Percentiles rank a stretch among this genome's conserved stretches.
These are phyloP conservation scores for Otis tarda DNA, from an alignment of 2,113 vertebrate genomes.

Conservation along the genomic window DNA sequence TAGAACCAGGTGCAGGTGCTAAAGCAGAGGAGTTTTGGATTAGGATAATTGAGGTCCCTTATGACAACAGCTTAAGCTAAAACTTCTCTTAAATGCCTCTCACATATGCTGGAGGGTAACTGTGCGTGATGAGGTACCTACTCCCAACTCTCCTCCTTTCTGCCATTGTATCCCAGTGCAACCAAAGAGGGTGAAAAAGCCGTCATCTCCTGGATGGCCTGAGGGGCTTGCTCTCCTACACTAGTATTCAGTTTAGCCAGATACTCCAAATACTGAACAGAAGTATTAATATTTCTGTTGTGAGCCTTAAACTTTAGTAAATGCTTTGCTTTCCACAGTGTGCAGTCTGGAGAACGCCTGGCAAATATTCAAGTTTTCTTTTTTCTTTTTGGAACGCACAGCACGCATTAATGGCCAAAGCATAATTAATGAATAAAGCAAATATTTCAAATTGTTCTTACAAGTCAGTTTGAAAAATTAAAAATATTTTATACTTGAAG, in stretches of 20 bases:
- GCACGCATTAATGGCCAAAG: background rate
- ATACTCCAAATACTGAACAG: background rate
- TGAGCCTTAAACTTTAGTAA: background rate
- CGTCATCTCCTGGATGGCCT: background rate
- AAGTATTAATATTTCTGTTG: background rate
- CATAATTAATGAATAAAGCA: background rate
- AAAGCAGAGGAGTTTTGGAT: background rate
- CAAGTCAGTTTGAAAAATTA: background rate
- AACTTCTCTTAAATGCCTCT: background rate
- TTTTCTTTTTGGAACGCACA: background rate
- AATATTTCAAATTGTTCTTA: background rate
- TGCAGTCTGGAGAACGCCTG: background rate
- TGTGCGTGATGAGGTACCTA: background rate
- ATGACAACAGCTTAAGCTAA: background rate
- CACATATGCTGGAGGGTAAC: background rate
- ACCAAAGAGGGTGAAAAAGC: background rate
- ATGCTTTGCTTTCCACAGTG: background rate
- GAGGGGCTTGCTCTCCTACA: background rate
- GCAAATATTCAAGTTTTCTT: background rate
- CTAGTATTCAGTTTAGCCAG: background rate
- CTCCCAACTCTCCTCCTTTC: background rate
- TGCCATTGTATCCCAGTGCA: background rate
- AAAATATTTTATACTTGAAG: background rate
- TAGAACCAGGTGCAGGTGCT: background rate
- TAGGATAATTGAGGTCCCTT: background rate